Base-by-base conservation (phyloP, 2,113 vertebrate species). In the Ictalurus punctatus region DNA sequence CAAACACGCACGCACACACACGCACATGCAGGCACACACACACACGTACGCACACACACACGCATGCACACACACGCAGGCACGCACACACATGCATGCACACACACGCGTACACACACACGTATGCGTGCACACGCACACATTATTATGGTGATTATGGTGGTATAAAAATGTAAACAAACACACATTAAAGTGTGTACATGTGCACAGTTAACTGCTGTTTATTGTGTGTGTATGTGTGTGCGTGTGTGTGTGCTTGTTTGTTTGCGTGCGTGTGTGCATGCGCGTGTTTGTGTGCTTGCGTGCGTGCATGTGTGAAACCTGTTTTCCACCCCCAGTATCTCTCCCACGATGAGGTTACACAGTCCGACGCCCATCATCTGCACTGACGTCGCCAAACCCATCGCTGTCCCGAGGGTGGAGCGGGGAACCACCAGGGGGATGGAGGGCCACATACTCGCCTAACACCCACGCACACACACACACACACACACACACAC, bases 381-480 rank as follows among this genome's bases (percentile, higher is more conserved):
- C 90, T 97, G 96, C 27, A 96, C 71, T 0, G 97, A 97, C 34
- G 95, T 96, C 48, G 96, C 95, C 16, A 97, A 91, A 63, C 97
- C 96, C 93, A 95, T 96, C 1, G 95, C 96, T 14, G 96, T 97
- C 56, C 97, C 96, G 61, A 96, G 74, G 2, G 95, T 97, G 0
- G 94, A 96, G 54, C 96, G 96, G 48, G 96, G 95, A 4, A 97
- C 96, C 44, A 97, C 95, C 1, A 97, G 95, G 0, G 94, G 96
- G 65, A 96, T 96, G 1, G 96, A 97, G 0, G 96, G 96, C 96
- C 97, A 97, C 96, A 96, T 95, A 84, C 96, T 96, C 0, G 95
- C 94, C 96, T 97, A 83, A 13, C 81, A 52, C 16, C 84, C 6
- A 59, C 0, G 69, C 83, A 90, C 76, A 52, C 40, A 76, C 34